Evolutionary conservation across 2,797 vertebrate genomes (phyloP), one percentile per base, ranked within the genome.

Genomic region (Eulemur coronatus): DNA sequence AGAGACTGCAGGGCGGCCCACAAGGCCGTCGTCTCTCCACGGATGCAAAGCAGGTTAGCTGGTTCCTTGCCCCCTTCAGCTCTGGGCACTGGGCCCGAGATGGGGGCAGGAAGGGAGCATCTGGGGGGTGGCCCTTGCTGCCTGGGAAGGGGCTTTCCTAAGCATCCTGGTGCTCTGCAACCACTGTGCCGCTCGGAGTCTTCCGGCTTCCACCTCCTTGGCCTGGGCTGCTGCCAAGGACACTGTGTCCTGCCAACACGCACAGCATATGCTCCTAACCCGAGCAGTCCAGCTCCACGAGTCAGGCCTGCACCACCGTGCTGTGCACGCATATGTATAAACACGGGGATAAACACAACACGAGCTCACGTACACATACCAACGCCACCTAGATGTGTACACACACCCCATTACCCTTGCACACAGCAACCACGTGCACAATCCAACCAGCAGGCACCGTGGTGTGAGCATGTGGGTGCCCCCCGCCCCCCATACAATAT

Each of bases 221-320:
- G 91, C 88, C 93, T 95, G 94, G 91, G 86, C 61, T 70, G 3
- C 50, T 88, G 90, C 96, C 96, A 94, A 50, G 96, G 89, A 96
- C 95, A 75, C 91, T 48, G 43, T 8, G 33, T 96, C 61, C 97
- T 30, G 95, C 91, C 93, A 93, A 6, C 9, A 35, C 0, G 0
- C 41, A 26, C 11, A 38, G 73, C 97, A 84, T 91, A 79, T 96
- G 96, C 80, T 96, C 72, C 73, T 43, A 43, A 75, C 30, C 22
- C 61, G 17, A 93, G 93, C 72, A 69, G 67, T 88, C 90, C 17
- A 1, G 59, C 82, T 59, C 43, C 72, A 35, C 33, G 2, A 11
- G 35, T 30, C 93, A 73, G 84, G n/a, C 48, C 86, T 33, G 24
- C 5, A 0, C 76, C 33, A 0, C 72, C 57, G 6, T 0, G 55